Evolutionary conservation across 2,888 invertebrate genomes (phyloP), one percentile per base, ranked within the genome.

Genomic region (Phragmatobia fuliginosa): DNA sequence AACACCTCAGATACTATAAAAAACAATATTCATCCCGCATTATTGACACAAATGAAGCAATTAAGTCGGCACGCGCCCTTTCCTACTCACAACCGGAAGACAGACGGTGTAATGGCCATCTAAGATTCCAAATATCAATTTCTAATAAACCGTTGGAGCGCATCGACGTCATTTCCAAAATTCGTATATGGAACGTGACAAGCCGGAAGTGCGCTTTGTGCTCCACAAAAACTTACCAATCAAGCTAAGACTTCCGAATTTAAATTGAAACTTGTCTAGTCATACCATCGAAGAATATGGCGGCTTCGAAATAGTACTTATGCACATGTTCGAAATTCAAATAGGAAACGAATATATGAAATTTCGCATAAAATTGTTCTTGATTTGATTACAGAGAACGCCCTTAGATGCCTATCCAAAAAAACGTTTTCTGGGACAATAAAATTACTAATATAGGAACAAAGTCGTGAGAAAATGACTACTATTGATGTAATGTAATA

Each of bases 51-150:
- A 95, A 95, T 94, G 93, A 95, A 95, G 94, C 92, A 94, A 94
- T 94, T 94, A 94, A 82, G 85, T 85, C 83, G 84, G 88, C 93
- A 93, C 94, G 93, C 93, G 92, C 90, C 93, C 90, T 88, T 62
- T 28, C 21, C n/a, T 70, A 79, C 77, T 80, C 78, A 76, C 16
- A 18, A 90, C 92, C 92, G 94, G 94, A 94, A 92, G 94, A 92
- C 94, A 93, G 89, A 90, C 92, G 92, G 87, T 92, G 90, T 94
- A 94, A 94, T 94, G 88, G 89, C 87, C 89, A 84, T 90, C 92
- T 92, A 88, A 94, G 94, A 92, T 90, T 89, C 91, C 91, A 91
- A 93, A 94, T 94, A 94, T 94, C 94, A 94, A 94, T 95, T 95
- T 94, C 94, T 87, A 86, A 88, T 87, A 88, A 90, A 85, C 87